Evolutionary conservation across 2,113 vertebrate genomes (phyloP).

Genomic region (Acinonyx jubatus): DNA sequence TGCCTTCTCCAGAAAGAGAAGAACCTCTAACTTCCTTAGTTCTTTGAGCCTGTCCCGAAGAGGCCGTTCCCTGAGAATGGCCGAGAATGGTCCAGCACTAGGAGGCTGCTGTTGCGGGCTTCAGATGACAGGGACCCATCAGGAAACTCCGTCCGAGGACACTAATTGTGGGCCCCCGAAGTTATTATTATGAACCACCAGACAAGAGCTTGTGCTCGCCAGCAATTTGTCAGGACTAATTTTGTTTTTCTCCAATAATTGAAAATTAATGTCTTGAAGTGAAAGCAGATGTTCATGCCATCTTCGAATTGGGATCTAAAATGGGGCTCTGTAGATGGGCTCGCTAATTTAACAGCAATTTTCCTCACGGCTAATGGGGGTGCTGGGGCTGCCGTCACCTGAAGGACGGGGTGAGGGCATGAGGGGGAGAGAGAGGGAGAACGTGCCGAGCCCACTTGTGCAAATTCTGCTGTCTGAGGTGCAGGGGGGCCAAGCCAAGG

Average conservation of each 20-base stretch:
- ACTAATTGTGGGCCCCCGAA: slow-evolving; percentile 84
- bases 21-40: neutral
- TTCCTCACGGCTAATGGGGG: slow-evolving; percentile 49
- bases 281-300: slow-evolving; percentile 90
- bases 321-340: slow-evolving; percentile 82
- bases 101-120: slow-evolving; percentile 56
- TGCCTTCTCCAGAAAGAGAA: neutral
- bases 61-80: neutral
- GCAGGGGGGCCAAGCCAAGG: neutral
- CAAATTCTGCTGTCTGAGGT: neutral
- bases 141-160: slow-evolving; percentile 74
- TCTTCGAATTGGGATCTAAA: slow-evolving; percentile 86
- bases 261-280: slow-evolving; percentile 92
- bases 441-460: neutral
- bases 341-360: slow-evolving; percentile 57
- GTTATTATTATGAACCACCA: slow-evolving; percentile 85
- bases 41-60: neutral
- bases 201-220: slow-evolving; percentile 85
- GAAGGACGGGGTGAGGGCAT: neutral
- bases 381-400: neutral
- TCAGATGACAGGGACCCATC: slow-evolving; percentile 77
- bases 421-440: neutral
- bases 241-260: slow-evolving; percentile 92
- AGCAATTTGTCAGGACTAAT: slow-evolving; percentile 90
- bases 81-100: neutral